A percentile compares a stretch with the other conserved stretches of the same genome.
Evolutionary conservation across 2,797 vertebrate species (phyloP).

Genomic region (Australoheros facetus): DNA sequence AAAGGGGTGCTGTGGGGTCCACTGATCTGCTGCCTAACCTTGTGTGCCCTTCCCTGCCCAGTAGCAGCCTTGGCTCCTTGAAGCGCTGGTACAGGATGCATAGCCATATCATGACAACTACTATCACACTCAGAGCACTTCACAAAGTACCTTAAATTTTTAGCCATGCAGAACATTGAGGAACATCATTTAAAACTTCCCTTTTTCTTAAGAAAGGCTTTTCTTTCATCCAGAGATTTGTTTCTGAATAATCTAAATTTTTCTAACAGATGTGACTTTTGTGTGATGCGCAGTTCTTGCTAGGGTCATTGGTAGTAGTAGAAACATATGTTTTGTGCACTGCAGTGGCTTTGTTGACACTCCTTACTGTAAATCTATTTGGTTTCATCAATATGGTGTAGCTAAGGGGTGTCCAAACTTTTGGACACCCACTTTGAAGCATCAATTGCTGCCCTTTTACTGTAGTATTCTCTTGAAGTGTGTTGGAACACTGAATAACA

Average conservation of each 20-base stretch:
- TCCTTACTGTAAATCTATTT: background rate
- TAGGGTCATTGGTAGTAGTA: background rate
- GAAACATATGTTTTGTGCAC: background rate
- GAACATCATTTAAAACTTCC: background rate
- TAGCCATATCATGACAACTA: background rate
- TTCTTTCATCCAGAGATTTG: background rate
- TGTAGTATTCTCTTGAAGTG: too few relatives aligned
- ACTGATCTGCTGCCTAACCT: too few relatives aligned
- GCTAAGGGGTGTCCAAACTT: too few relatives aligned
- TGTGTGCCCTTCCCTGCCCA: too few relatives aligned
- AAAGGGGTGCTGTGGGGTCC: too few relatives aligned
- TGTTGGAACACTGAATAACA: too few relatives aligned
- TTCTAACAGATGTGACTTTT: background rate
- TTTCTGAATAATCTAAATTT: background rate
- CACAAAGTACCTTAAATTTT: background rate
- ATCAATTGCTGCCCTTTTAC: too few relatives aligned
- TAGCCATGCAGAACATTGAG: background rate
- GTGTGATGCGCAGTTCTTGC: background rate
- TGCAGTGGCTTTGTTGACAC: background rate
- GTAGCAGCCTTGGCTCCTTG: too few relatives aligned
- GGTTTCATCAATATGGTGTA: background rate
- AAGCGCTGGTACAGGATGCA: too few relatives aligned
- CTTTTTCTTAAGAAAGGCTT: background rate
- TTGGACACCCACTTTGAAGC: too few relatives aligned
- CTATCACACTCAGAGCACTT: background rate